Conservation (phyloP, 2,888 invertebrate genomes). For the Stenolophus ochropezus region DNA sequence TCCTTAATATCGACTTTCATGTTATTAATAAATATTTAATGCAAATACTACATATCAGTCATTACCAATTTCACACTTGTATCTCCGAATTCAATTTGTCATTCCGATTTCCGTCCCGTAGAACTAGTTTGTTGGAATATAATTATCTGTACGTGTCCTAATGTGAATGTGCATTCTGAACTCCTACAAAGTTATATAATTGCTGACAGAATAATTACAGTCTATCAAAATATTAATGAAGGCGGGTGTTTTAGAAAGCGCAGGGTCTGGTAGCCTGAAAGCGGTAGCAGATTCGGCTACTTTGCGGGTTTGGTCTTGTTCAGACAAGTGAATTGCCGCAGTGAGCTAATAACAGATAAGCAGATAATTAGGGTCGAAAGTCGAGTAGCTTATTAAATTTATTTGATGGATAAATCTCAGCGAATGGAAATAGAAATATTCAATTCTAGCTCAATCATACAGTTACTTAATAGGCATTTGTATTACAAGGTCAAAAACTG, state of each 20-base stretch:
- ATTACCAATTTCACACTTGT: slow-evolving; percentile 32
- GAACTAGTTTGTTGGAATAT: slow-evolving; percentile 23
- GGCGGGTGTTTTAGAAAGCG: slow-evolving; percentile 10
- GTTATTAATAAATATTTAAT: slow-evolving; percentile 5
- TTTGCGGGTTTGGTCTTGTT: background rate
- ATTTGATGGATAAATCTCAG: background rate
- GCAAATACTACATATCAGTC: slow-evolving; percentile 8
- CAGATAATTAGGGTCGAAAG: background rate
- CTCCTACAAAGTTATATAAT: slow-evolving; percentile 28
- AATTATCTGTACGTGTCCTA: background rate
- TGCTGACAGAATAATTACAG: slow-evolving; percentile 39
- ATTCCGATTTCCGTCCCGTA: background rate
- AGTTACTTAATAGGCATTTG: no score
- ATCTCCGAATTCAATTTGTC: slow-evolving; percentile 9
- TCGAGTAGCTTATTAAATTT: background rate
- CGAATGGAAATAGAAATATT: background rate
- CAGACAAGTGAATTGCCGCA: slow-evolving; percentile 4
- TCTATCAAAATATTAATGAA: slow-evolving; percentile 41
- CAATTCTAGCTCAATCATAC: no score
- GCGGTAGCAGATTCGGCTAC: slow-evolving; percentile 37
- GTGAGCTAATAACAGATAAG: background rate
- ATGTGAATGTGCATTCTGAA: background rate
- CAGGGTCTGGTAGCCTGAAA: background rate
- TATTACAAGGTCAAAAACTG: no score
- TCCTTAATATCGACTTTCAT: background rate